phyloP scores from a whole-genome alignment of 2,888 invertebrate genomes.

The Brenthis ino region DNA sequence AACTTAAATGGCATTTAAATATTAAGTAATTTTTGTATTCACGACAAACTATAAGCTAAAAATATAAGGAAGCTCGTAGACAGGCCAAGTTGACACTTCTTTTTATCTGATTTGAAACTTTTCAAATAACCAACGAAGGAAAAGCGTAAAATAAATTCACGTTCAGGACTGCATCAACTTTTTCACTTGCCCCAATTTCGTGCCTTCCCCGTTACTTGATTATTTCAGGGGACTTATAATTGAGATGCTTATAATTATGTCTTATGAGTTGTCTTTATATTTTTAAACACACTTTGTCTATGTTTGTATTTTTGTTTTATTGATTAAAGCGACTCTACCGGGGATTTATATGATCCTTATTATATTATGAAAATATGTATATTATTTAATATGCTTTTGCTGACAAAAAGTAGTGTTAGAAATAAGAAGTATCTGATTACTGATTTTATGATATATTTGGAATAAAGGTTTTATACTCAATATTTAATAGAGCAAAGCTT shows the following conservation, averaged over 20 bases:
- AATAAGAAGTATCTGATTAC: too few relatives aligned
- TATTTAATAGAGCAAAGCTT: too few relatives aligned
- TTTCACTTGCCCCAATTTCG: constrained; percentile 24
- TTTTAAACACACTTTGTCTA: too few relatives aligned
- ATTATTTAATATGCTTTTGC: too few relatives aligned
- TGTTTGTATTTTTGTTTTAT: too few relatives aligned
- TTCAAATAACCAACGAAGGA: constrained; percentile 30
- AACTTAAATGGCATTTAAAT: not conserved
- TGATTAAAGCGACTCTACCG: too few relatives aligned
- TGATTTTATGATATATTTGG: too few relatives aligned
- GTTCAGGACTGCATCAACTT: constrained; percentile 20
- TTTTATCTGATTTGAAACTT: constrained; percentile 31
- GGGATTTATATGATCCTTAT: too few relatives aligned
- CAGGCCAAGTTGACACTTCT: constrained; percentile 19
- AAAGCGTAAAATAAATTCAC: constrained; percentile 28
- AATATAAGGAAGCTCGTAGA: constrained; percentile 17
- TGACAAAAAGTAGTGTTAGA: too few relatives aligned
- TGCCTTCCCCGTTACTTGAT: constrained; percentile 8
- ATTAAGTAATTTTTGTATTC: not conserved
- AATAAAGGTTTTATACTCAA: too few relatives aligned
- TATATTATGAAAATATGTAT: too few relatives aligned
- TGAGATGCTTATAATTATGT: constrained; percentile 4
- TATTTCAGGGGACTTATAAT: constrained; percentile 9
- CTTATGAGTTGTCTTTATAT: not conserved
- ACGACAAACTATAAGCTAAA: not conserved